A percentile compares a stretch with the other conserved stretches of the same genome.
phyloP scores from a whole-genome alignment of 2,888 invertebrate species.

The Fragum sueziense region DNA sequence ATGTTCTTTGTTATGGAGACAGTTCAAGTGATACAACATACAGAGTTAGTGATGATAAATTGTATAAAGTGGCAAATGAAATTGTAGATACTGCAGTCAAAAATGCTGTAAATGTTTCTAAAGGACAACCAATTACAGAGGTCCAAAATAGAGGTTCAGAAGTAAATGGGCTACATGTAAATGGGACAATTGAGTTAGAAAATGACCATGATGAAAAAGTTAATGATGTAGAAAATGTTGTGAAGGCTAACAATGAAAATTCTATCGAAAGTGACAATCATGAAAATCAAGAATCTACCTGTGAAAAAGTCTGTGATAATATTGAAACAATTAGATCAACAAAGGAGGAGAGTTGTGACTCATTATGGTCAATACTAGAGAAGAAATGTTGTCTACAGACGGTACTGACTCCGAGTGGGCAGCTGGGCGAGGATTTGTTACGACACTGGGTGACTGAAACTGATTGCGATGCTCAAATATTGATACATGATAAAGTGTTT shows the following conservation, averaged over 20 bases:
- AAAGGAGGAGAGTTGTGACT: not conserved
- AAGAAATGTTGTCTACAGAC: slow-evolving; percentile 22
- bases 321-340: slow-evolving; percentile 3
- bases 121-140: not conserved
- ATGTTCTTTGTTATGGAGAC: too few relatives aligned
- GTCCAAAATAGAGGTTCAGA: not conserved
- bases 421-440: slow-evolving; percentile 69
- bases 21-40: not conserved
- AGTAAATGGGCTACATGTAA: not conserved
- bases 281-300: not conserved
- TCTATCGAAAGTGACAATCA: not conserved
- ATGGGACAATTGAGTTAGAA: not conserved
- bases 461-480: slow-evolving; percentile 64
- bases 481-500: slow-evolving; percentile 63
- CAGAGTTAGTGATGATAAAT: not conserved
- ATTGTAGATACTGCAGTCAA: slow-evolving; percentile 36
- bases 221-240: not conserved
- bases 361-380: slow-evolving; percentile 6
- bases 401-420: slow-evolving; percentile 59
- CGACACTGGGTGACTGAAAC: slow-evolving; percentile 63
- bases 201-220: not conserved
- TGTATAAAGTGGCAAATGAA: slow-evolving; percentile 28
- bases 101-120: slow-evolving; percentile 30
- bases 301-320: not conserved
- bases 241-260: not conserved